Conservation (phyloP, 2,113 vertebrate species). For the Talpa occidentalis region DNA sequence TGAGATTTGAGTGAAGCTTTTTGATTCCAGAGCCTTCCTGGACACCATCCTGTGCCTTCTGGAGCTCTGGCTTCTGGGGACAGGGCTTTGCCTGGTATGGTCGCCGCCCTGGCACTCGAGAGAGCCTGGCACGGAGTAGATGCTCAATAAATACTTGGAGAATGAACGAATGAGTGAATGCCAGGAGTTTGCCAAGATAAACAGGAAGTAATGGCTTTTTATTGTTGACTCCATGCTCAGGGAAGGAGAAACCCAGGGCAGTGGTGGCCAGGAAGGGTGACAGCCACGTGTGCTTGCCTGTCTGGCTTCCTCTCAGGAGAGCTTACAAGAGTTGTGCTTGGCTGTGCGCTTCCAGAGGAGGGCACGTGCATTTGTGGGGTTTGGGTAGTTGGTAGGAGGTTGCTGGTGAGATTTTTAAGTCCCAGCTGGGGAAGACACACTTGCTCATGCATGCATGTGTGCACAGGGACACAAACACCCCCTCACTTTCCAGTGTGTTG, state of each 20-base stretch:
- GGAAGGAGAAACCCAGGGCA: background rate
- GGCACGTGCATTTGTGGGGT: background rate
- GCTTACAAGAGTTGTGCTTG: background rate
- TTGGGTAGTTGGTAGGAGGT: background rate
- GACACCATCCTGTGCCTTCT: background rate
- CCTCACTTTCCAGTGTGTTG: background rate
- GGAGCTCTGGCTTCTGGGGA: background rate
- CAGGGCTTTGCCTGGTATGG: background rate
- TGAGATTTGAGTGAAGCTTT: background rate
- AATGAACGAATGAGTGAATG: background rate
- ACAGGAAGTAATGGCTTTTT: background rate
- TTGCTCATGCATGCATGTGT: background rate
- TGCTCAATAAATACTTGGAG: background rate
- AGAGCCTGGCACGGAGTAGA: background rate
- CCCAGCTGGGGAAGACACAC: background rate
- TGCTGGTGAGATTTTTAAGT: background rate
- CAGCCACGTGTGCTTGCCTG: background rate
- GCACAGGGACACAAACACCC: background rate
- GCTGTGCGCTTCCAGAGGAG: background rate
- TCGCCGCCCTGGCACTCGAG: fast-evolving
- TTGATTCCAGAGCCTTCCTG: background rate
- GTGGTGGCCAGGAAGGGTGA: background rate
- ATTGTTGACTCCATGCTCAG: background rate
- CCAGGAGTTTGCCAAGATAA: background rate
- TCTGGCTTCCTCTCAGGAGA: background rate